Conservation (phyloP, 2,113 vertebrate genomes). For the Dryoscopus gambensis region DNA sequence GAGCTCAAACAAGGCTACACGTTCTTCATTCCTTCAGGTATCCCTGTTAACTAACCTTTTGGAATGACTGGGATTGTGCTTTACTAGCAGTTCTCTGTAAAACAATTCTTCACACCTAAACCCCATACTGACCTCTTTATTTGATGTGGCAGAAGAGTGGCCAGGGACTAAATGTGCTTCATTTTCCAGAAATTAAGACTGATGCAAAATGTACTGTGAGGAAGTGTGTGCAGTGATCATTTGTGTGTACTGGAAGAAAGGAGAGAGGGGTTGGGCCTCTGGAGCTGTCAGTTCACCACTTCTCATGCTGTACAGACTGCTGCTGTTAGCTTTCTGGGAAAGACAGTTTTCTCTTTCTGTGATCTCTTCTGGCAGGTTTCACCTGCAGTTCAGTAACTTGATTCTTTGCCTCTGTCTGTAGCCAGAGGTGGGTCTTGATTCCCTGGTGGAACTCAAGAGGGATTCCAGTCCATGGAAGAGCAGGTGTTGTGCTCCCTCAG, state of each 20-base stretch:
- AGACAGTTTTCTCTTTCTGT: neutral
- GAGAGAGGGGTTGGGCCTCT: neutral
- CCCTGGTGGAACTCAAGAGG: neutral
- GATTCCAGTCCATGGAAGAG: neutral
- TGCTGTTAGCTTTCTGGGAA: neutral
- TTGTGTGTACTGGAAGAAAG: neutral
- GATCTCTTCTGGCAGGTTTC: neutral
- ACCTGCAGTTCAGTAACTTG: neutral
- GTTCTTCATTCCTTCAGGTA: slow-evolving; percentile 97
- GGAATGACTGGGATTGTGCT: neutral
- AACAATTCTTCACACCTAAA: neutral
- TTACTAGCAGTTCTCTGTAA: neutral
- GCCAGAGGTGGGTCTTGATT: neutral
- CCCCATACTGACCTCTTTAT: neutral
- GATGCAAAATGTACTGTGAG: neutral
- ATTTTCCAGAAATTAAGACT: neutral
- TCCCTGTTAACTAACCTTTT: neutral
- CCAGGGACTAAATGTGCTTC: neutral
- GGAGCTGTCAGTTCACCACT: neutral
- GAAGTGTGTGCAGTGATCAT: neutral
- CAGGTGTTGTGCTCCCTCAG: neutral
- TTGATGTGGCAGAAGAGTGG: neutral
- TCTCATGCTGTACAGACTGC: neutral
- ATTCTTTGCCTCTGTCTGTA: neutral
- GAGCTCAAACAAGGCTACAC: slow-evolving; percentile 93